Evolutionary conservation across 2,888 invertebrate genomes (phyloP).

Genomic region (Lycia hirtaria): DNA sequence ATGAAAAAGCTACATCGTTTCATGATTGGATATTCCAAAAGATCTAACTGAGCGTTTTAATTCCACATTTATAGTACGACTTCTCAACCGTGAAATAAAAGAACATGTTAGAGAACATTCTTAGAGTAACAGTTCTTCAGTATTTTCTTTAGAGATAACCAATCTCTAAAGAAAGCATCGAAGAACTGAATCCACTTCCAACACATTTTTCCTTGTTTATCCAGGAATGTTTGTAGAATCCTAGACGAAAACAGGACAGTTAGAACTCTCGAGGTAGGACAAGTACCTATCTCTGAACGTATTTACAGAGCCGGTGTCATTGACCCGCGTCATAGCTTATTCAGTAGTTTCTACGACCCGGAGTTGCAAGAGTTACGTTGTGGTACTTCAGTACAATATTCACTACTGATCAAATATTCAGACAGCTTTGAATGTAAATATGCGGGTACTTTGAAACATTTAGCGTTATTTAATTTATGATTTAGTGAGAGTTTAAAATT

Average conservation of each 20-base stretch:
- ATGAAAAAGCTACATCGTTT: too few relatives aligned
- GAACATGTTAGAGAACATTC: too few relatives aligned
- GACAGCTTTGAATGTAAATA: conserved; percentile 31
- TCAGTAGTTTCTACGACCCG: not conserved
- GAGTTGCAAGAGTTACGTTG: not conserved
- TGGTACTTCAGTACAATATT: conserved; percentile 13
- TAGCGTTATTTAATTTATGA: too few relatives aligned
- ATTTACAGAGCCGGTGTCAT: conserved; percentile 44
- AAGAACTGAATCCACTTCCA: not conserved
- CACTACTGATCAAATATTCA: conserved; percentile 7
- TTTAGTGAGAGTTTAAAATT: not conserved
- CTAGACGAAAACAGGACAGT: conserved; percentile 26
- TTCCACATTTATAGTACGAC: too few relatives aligned
- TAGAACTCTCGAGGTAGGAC: conserved; percentile 12
- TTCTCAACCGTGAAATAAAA: too few relatives aligned
- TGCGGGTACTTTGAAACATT: conserved; percentile 19
- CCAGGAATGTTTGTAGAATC: conserved; percentile 5
- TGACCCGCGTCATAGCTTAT: conserved; percentile 34
- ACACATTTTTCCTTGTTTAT: not conserved
- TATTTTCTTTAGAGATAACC: not conserved
- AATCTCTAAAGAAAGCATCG: not conserved
- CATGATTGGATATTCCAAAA: too few relatives aligned
- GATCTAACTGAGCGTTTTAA: too few relatives aligned
- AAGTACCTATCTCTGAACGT: conserved; percentile 38
- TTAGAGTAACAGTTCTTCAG: too few relatives aligned